phyloP scores from a whole-genome alignment of 2,113 vertebrate genomes.

The Brachyistius frenatus region DNA sequence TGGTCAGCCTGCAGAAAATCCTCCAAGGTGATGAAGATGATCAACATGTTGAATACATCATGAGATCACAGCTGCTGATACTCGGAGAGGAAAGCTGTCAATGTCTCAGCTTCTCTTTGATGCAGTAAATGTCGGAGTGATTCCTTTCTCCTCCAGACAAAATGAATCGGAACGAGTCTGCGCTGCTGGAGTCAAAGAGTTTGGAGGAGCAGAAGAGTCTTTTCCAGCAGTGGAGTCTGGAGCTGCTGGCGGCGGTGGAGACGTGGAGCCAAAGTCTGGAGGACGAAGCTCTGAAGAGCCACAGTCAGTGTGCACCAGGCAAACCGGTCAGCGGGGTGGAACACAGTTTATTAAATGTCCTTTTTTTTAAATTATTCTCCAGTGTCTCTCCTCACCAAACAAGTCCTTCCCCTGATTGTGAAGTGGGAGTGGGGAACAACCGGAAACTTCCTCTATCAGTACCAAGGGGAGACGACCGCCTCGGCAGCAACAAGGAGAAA shows the following conservation, averaged over 20 bases:
- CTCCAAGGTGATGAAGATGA: slow-evolving; percentile 23
- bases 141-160: slow-evolving; percentile 43
- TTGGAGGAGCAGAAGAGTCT: slow-evolving; percentile 14
- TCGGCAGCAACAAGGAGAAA: too few relatives aligned
- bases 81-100: not conserved
- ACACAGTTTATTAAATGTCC: not conserved
- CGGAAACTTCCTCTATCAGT: slow-evolving; percentile 67
- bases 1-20: slow-evolving; percentile 44
- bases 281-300: slow-evolving; percentile 48
- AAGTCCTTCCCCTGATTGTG: slow-evolving; percentile 51
- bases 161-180: not conserved
- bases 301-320: slow-evolving; percentile 22
- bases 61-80: not conserved
- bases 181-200: not conserved
- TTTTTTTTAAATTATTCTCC: not conserved
- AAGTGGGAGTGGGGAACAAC: slow-evolving; percentile 77
- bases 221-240: slow-evolving; percentile 29
- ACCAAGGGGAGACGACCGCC: slow-evolving; percentile 56
- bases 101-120: not conserved
- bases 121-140: not conserved
- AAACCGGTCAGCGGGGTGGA: not conserved
- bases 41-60: not conserved
- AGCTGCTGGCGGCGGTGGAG: not conserved
- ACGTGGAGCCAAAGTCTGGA: slow-evolving; percentile 52
- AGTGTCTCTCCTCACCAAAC: slow-evolving; percentile 47